Conservation (phyloP, 1,140 invertebrate species). For the Temnothorax curvispinosus region DNA sequence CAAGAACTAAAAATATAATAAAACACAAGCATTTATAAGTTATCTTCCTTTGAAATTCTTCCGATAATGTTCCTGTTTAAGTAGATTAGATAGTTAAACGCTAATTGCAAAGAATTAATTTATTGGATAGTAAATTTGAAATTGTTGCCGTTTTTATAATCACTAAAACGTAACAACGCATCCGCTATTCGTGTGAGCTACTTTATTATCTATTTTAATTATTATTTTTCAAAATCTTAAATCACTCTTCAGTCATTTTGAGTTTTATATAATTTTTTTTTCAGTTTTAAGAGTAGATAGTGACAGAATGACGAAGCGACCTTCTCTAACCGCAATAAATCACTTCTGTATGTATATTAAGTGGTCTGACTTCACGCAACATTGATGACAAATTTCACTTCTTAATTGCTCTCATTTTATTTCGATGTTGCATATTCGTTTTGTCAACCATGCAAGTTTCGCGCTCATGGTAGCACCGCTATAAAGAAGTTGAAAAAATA, state of each 20-base stretch:
- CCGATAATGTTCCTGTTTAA: not conserved
- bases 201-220: constrained; percentile 5
- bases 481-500: constrained; percentile 31
- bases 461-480: not conserved
- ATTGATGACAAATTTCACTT: constrained; percentile 20
- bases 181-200: not conserved
- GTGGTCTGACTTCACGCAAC: not conserved
- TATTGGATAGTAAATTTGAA: not conserved
- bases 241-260: not conserved
- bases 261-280: not conserved
- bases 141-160: not conserved
- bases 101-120: constrained; percentile 12
- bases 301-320: not conserved
- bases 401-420: constrained; percentile 18
- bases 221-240: not conserved
- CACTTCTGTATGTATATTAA: not conserved
- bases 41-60: not conserved
- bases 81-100: not conserved
- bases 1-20: not conserved
- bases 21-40: not conserved
- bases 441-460: not conserved
- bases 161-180: not conserved
- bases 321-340: not conserved
- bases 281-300: not conserved
- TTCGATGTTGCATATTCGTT: not conserved